Percentiles rank a stretch among this genome's conserved stretches.
These are phyloP conservation scores for Astropecten irregularis DNA, from an alignment of 53 echinoderm and acorn worm genomes.

Conservation along the genomic window DNA sequence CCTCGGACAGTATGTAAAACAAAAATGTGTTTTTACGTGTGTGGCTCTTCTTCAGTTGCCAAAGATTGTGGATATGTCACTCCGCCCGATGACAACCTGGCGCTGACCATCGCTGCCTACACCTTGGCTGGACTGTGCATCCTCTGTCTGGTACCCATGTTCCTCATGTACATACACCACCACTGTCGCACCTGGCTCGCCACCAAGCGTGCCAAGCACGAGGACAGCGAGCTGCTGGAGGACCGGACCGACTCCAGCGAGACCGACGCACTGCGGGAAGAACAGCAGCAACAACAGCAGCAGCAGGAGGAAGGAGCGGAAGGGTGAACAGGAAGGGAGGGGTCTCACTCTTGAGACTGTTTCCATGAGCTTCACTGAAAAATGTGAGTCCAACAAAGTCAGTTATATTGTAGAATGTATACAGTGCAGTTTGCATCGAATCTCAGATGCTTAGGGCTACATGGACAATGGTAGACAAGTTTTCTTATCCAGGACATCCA, in stretches of 20 bases:
- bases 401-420: too few species aligned
- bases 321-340: background rate
- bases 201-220: background rate
- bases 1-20: too few species aligned
- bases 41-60: constrained; percentile 51
- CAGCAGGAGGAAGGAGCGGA: background rate
- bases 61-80: constrained; percentile 71
- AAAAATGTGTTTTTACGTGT: background rate
- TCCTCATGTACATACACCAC: constrained; percentile 63
- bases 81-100: constrained; percentile 24
- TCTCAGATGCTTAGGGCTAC: too few species aligned
- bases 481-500: too few species aligned
- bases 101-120: constrained; percentile 75
- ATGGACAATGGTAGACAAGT: too few species aligned
- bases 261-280: constrained; percentile 7
- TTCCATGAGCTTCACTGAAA: too few species aligned
- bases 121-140: constrained; percentile 77
- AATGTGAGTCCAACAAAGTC: too few species aligned
- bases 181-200: background rate
- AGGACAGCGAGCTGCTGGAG: constrained; percentile 31
- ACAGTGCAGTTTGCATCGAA: too few species aligned
- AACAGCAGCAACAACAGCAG: constrained; percentile 3
- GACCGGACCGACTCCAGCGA: constrained; percentile 38
- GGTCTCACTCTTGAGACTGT: too few species aligned
- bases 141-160: constrained; percentile 73